Evolutionary conservation across 1,140 invertebrate genomes (phyloP), one percentile per base, ranked within the genome.

Genomic region (Drosophila prosaltans): DNA sequence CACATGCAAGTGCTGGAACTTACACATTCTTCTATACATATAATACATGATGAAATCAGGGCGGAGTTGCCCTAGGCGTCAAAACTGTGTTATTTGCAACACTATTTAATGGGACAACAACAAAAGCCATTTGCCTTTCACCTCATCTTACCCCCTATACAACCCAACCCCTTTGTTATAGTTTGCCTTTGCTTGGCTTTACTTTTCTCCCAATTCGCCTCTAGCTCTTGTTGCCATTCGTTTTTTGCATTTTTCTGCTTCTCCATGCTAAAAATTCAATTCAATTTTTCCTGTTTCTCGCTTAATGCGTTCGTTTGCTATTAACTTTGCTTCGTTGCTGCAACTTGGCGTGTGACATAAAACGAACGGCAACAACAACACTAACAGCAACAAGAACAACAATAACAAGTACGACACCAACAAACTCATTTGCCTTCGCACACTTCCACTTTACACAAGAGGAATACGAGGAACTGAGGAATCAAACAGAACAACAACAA

Each of bases 31-130:
- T 68, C 48, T 51, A 16, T 51, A 36, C 4, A 30, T 2, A 6
- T 36, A 36, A 36, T 36, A 36, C 6, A 36, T 36, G 32, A 9
- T 51, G 8, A 26, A 51, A 51, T 51, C 45, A 51, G 45, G 45
- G 45, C 62, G 55, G 55, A 74, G 70, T 74, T 57, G 68, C 7
- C 41, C 36, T 28, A 30, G 80, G 80, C 78, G 80, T 83, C 76
- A 82, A 81, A 82, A 84, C 76, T 82, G 75, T 78, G 65, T 82
- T 82, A 82, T 84, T 83, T 77, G 65, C 80, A 80, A 83, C 81
- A 83, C 80, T 84, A 80, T 83, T 83, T 79, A 83, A 83, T 83
- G 78, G 66, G 41, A 60, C 66, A 61, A 66, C 71, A 80, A 70
- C 57, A 80, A 39, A 68, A 40, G 40, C 60, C 60, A 62, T 62